phyloP scores from a whole-genome alignment of 2,797 vertebrate genomes.

The Phrynocephalus guinanensis region DNA sequence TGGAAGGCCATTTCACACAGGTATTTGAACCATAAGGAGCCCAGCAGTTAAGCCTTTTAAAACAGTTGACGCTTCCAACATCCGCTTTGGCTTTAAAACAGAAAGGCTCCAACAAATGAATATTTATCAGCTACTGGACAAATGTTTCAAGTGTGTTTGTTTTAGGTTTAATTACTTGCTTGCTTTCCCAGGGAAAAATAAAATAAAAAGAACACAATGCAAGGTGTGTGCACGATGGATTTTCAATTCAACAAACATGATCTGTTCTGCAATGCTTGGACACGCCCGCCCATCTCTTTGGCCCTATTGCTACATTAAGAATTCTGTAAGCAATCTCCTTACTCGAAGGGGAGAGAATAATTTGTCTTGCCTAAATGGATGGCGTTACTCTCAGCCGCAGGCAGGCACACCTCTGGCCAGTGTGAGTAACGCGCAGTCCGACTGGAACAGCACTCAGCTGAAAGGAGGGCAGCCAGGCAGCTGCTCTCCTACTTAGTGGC shows the following conservation, averaged over 20 bases:
- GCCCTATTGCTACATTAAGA: background rate
- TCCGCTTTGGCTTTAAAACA: background rate
- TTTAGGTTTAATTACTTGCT: background rate
- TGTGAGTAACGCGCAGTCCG: background rate
- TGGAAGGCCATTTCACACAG: background rate
- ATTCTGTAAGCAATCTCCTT: too few species aligned
- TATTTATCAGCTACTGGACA: too few species aligned
- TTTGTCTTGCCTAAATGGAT: background rate
- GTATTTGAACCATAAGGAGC: background rate
- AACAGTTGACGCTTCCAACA: background rate
- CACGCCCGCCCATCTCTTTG: background rate
- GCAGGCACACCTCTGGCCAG: constrained; percentile 2
- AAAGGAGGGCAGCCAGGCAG: constrained; percentile 8
- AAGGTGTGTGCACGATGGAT: background rate
- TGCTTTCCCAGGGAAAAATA: background rate
- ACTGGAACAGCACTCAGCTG: background rate
- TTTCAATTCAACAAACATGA: background rate
- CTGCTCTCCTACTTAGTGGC: constrained; percentile 8
- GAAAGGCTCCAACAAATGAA: background rate
- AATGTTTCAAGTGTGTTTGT: background rate
- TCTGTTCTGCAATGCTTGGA: background rate
- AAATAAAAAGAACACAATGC: background rate
- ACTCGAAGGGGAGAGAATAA: too few species aligned
- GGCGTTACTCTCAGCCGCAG: too few species aligned
- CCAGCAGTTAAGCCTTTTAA: background rate